Base-by-base conservation (phyloP, 2,888 invertebrate species). In the Epinotia ramella region DNA sequence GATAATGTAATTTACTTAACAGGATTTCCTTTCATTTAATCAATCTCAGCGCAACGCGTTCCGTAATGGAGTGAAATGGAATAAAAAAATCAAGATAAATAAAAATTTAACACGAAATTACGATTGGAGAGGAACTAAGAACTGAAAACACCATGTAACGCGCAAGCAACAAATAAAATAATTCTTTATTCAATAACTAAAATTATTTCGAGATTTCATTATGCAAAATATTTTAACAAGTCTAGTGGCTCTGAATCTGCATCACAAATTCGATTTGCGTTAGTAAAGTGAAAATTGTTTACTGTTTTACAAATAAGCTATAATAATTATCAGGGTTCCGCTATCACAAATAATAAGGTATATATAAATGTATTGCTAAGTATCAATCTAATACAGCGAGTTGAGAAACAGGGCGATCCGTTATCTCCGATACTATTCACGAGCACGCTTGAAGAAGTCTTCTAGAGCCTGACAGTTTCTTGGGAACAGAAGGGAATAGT, bases 1-100 rank as follows among this genome's bases (percentile, higher is more conserved):
- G 64, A 59, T 74, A 59, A 64, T 57, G 57, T 49, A 74, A 73
- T 63, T 73, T 73, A 60, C 62, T 73, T 73, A 68, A 73, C 56
- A 44, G 56, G 62, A 73, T 57, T 73, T 28, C 16, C 64, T 74
- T 46, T 74, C 64, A 69, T 74, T 74, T 59, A 64, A 69, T 73
- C 73, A 73, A 68, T 73, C 59, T 20, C 53, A 53, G 40, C 59
- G 28, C 44, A 68, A 28, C 44, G n/a, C 13, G 44, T 20, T 20
- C 9, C 40, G 62, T 59, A 57, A 73, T 68, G 73, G 68, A 63
- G 68, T 63, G 73, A 57, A 73, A 63, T 28, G 53, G n/a, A 63
- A 68, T 68, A 46, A 69, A 57, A 62, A 57, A n/a, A 46, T 20
- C 3, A 56, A 57, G 46, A 62, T 53, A 53, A 62, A 73, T 67